phyloP scores from a whole-genome alignment of 2,888 invertebrate genomes.

The Alloplasta piceator region DNA sequence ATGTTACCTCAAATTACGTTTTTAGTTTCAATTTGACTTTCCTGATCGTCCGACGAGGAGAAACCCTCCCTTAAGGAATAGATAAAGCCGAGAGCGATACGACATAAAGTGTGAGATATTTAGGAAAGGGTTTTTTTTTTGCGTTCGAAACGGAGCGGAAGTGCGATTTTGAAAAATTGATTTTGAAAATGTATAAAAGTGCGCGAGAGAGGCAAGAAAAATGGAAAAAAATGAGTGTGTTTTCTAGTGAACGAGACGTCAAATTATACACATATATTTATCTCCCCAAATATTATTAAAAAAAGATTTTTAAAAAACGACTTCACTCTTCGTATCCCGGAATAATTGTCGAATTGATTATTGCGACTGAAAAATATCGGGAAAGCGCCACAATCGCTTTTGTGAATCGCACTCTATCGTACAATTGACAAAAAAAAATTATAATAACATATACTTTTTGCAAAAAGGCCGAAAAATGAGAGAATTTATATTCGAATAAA shows the following conservation, averaged over 20 bases:
- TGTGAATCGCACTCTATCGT: constrained; percentile 37
- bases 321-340: constrained; percentile 38
- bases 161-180: too few relatives aligned
- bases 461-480: background rate
- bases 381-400: constrained; percentile 19
- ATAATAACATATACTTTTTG: constrained; percentile 27
- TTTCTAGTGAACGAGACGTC: constrained; percentile 57
- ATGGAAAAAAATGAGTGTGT: constrained; percentile 38
- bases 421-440: constrained; percentile 28
- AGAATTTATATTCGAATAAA: constrained; percentile 17
- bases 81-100: constrained; percentile 50
- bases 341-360: constrained; percentile 41
- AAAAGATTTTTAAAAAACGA: background rate
- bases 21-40: constrained; percentile 49
- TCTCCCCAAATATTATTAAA: constrained; percentile 30
- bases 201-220: background rate
- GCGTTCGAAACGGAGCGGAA: constrained; percentile 32
- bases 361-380: background rate
- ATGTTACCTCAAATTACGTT: too few relatives aligned
- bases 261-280: constrained; percentile 46
- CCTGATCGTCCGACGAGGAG: constrained; percentile 25
- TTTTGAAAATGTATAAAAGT: background rate
- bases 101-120: constrained; percentile 56
- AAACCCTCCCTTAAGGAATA: constrained; percentile 50
- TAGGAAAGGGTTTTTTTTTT: constrained; percentile 53